A percentile compares a stretch with the other conserved stretches of the same genome.
phyloP scores from a whole-genome alignment of 2,113 vertebrate genomes.

The Corythaixoides concolor region DNA sequence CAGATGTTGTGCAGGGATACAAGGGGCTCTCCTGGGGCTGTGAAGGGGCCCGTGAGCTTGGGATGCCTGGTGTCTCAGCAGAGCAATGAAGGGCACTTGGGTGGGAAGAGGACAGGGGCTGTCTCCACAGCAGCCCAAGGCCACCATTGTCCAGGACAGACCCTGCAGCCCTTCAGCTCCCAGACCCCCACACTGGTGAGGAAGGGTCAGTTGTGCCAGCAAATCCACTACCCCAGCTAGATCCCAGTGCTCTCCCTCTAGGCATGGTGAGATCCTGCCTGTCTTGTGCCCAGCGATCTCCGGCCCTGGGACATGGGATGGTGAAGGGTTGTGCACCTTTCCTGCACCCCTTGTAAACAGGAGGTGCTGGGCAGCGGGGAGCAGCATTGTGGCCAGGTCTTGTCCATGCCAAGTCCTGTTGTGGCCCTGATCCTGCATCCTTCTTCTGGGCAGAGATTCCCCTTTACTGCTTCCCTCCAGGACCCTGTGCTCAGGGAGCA shows the following conservation, averaged over 20 bases:
- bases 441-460: background rate
- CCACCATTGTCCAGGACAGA: background rate
- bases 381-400: background rate
- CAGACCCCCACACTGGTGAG: accelerated
- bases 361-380: background rate
- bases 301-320: background rate
- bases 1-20: accelerated
- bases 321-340: background rate
- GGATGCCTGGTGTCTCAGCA: background rate
- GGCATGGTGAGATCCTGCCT: background rate
- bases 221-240: too few relatives aligned
- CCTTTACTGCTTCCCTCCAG: background rate
- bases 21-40: background rate
- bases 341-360: background rate
- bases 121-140: background rate
- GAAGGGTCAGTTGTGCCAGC: background rate
- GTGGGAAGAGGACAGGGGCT: background rate
- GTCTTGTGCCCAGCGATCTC: background rate
- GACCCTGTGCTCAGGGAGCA: background rate
- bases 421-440: background rate
- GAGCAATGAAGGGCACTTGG: background rate
- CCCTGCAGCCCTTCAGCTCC: background rate
- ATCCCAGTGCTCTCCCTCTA: background rate
- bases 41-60: background rate
- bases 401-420: background rate